These are phyloP conservation scores for Gastrophysa polygoni DNA, from an alignment of 2,888 invertebrate species.

Conservation along the genomic window DNA sequence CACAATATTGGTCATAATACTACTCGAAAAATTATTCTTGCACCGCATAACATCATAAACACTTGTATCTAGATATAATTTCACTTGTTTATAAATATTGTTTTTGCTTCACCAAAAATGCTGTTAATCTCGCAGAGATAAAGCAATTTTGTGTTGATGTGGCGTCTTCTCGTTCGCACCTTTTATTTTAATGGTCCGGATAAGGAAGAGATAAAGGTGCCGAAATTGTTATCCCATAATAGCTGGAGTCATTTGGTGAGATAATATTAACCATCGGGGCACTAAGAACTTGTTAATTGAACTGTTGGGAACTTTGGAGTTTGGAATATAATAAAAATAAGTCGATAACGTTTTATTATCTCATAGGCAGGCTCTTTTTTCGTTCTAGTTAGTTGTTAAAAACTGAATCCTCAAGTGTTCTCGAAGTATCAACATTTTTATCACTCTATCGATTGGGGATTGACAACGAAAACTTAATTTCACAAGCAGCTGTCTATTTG, in stretches of 20 bases:
- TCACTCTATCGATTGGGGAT: too few relatives aligned
- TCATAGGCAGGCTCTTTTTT: too few relatives aligned
- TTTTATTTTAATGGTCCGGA: conserved; percentile 38
- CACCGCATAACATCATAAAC: too few relatives aligned
- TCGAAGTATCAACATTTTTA: too few relatives aligned
- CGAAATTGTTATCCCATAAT: not conserved
- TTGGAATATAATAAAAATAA: not conserved
- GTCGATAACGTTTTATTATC: not conserved
- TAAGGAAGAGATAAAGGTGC: conserved; percentile 28
- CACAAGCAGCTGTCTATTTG: too few relatives aligned
- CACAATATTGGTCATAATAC: too few relatives aligned
- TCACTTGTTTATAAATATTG: too few relatives aligned
- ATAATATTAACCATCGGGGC: not conserved
- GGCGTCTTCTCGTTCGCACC: conserved; percentile 39
- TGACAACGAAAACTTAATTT: too few relatives aligned
- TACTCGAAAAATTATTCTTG: too few relatives aligned
- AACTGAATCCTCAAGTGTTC: too few relatives aligned
- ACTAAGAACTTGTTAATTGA: not conserved
- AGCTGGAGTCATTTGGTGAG: not conserved
- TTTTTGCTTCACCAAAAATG: not conserved
- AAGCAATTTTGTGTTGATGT: not conserved
- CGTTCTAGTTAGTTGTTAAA: too few relatives aligned
- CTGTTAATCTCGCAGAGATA: not conserved
- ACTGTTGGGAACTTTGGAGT: not conserved
- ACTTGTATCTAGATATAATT: too few relatives aligned